Base-by-base conservation (phyloP, 2,113 vertebrate genomes). In the Cervus canadensis region DNA sequence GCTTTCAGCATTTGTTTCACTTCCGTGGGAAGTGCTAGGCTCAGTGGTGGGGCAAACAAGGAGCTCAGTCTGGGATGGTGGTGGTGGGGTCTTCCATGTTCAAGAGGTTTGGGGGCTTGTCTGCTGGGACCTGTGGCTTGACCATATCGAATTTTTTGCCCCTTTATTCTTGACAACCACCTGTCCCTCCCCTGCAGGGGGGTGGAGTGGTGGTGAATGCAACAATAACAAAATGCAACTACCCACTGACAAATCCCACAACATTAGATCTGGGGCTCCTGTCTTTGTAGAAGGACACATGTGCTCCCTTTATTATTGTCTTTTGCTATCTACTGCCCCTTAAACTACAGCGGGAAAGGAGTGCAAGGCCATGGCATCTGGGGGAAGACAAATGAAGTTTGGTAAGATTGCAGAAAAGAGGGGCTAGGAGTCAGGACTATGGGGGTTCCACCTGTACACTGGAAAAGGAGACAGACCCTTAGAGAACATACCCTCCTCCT, bases 1-100 rank as follows among this genome's bases (percentile, higher is more conserved):
- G 43, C 57, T 91, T 95, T 98, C 97, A 93, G 93, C 94, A 17
- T 85, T 92, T 92, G 71, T 91, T 67, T 95, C 96, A 76, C 86
- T 87, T 97, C 60, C 21, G 91, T 62, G 87, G 82, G 81, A 84
- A 93, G 79, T 48, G 26, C 52, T 48, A 92, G 59, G 28, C 23
- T 62, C 26, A n/a, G 86, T 85, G 82, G 48, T 74, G 87, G 74
- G 52, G 52, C 40, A 36, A 82, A 79, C 56, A 15, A 13, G 79
- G 59, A 56, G 45, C 45, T 95, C 33, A 30, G 76, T 62, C 56
- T 40, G 30, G 28, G 71, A 43, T 48, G 6, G 52, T 16, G 30
- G 19, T 36, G 40, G 28, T 26, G 82, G 13, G 33, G 36, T 83
- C 78, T 83, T 50, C 17, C n/a, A 4, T 10, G 67, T 25, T 16